Conservation (phyloP, 2,888 invertebrate species). For the Drosophila crucigera region DNA sequence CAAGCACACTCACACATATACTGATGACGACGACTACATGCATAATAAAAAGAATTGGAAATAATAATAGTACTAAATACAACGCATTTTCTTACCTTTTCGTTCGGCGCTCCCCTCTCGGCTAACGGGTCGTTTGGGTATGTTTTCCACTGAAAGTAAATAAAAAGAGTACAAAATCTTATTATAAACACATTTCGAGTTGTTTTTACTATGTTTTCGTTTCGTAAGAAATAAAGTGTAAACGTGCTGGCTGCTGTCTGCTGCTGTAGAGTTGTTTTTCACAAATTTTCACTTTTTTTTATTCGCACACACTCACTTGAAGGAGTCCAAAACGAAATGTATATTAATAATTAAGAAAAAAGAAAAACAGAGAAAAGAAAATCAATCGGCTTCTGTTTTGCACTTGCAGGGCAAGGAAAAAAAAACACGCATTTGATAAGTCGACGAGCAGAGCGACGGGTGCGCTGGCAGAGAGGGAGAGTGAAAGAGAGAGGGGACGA, state of each 20-base stretch:
- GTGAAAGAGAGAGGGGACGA: constrained; percentile 1
- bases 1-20: not conserved
- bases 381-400: constrained; percentile 77
- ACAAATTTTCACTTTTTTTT: constrained; percentile 13
- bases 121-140: constrained; percentile 83
- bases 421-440: constrained; percentile 69
- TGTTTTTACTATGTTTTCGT: constrained; percentile 44
- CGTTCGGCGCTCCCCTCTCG: constrained; percentile 85
- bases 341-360: constrained; percentile 44
- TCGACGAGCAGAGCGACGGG: constrained; percentile 26
- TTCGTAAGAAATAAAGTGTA: constrained; percentile 44
- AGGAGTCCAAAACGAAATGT: constrained; percentile 37
- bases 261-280: constrained; percentile 22
- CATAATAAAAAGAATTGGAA: constrained; percentile 3
- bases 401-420: constrained; percentile 63
- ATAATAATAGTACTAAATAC: constrained; percentile 43
- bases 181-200: constrained; percentile 38
- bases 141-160: constrained; percentile 83
- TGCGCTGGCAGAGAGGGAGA: constrained; percentile 10
- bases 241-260: constrained; percentile 24
- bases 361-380: constrained; percentile 49
- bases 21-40: not conserved
- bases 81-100: constrained; percentile 79
- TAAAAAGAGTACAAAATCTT: constrained; percentile 42
- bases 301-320: constrained; percentile 51